Evolutionary conservation across 2,888 invertebrate species (phyloP), one percentile per base, ranked within the genome.

Genomic region (Drosophila meridiana): DNA sequence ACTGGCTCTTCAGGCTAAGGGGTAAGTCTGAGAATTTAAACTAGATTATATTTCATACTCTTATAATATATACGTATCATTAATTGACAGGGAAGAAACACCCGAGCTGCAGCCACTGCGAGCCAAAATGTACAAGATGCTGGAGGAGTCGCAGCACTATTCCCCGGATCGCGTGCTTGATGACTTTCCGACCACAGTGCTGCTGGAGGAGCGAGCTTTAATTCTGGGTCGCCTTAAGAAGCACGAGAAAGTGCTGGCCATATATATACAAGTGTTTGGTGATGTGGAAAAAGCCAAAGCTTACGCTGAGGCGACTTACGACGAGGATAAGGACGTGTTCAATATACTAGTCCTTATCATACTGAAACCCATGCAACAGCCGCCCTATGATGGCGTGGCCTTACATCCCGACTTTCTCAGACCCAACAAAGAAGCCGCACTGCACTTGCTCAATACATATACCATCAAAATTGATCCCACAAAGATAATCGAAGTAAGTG

Each of bases 151-250:
- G 0, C 93, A 94, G 11, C 94, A 95, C 91, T 99, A 98, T 90
- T 96, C 96, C 0, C 97, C 98, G 0, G 98, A 99, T 92, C 95
- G 96, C 56, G 96, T 98, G 1, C 94, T 99, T 32, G 94, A 96
- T 30, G 96, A 97, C 90, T 98, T 99, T 83, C 98, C 98, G 0
- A 95, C 95, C 48, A 96, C 98, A 86, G 94, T 95, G 68, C 94
- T 99, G 87, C 96, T 97, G 90, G 98, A 99, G 92, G 99, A 99
- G 92, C 95, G 98, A 71, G 99, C 99, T 0, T 95, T 99, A n/a
- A 96, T 99, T 72, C 94, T 99, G 48, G 99, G 99, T 0, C 96
- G 97, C 83, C 94, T 99, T 32, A 98, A 97, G 0, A 92, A 97
- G 75, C 99, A 99, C 92, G 97, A 98, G 89, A 97, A 98, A 92